Evolutionary conservation across 2,113 vertebrate genomes (phyloP), one percentile per base, ranked within the genome.

Genomic region (Aepyceros melampus): DNA sequence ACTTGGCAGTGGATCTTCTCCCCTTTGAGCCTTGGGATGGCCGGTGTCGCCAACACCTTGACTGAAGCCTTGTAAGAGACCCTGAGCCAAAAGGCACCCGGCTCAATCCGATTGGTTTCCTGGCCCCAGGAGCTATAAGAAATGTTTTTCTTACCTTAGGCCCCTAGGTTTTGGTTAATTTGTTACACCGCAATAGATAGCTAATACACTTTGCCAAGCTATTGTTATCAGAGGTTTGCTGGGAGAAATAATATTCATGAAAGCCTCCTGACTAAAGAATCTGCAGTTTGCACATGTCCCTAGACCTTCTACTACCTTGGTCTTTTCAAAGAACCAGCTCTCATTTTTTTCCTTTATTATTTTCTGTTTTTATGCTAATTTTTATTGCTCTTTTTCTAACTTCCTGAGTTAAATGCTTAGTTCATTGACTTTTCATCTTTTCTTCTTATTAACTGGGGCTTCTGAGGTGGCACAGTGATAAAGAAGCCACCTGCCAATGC

Each of bases 301-400:
- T 7, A 76, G 76, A n/a, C 33, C 47, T 33, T 51, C 36, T 9
- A 23, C 9, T 5, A 11, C 9, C 19, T 51, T 47, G 2, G 6
- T 36, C 29, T 82, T 60, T 91, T 79, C 15, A 67, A 96, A 90
- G 33, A 81, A 47, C 56, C 67, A 67, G 40, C 33, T 79, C 21
- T 40, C 13, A 15, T 56, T 56, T 79, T 56, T 81, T 79, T 51
- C n/a, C 36, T 76, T 78, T 19, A 13, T 62, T n/a, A 76, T 14
- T 74, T 83, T 83, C 36, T 82, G 60, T 25, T 71, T 89, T 86
- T 49, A n/a, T 25, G 36, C 33, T 55, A 16, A 25, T 36, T 79
- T 90, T 67, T 15, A 58, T 58, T 74, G 13, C 31, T 89, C 19
- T 86, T 96, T 79, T 67, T 58, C 87, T 90, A 64, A 27, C 47